Base-by-base conservation (phyloP, 2,797 vertebrate species). In the Sebastes jordani region DNA sequence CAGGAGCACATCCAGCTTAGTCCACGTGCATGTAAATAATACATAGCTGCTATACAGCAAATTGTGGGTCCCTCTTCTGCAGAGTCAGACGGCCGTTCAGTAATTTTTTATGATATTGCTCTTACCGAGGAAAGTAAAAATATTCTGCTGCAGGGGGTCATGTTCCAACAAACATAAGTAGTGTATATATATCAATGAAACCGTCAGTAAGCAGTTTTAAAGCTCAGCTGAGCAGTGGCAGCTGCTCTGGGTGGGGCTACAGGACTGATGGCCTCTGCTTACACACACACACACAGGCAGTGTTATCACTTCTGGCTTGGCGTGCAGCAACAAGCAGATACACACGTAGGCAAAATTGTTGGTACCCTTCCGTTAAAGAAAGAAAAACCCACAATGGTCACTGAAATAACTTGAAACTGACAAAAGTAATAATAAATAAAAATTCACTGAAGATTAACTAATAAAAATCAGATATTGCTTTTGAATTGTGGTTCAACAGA, bases 11-110 rank as follows among this genome's bases (percentile, higher is more conserved):
- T 32, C 74, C 56, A 74, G 25, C 23, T 62, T 27, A 36, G 30
- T 38, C 59, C 46, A 59, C 1, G 2, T 81, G 63, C 70, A 14
- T 74, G 29, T 76, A 56, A 82, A 88, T 81, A 70, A 80, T 76
- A 71, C 9, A 79, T 74, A 66, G 27, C 62, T 34, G 34, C 22
- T 49, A 42, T 42, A 62, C 4, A 80, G 68, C 61, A 66, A 54
- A 70, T 42, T 2, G 69, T 14, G 55, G 14, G 38, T 64, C 32
- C 58, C 8, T 36, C 25, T 29, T 66, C 36, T 62, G 71, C 32
- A 54, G 32, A 71, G 61, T 56, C 69, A 64, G 59, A 23, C 63
- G 30, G 20, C 1, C 0, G 5, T 55, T 83, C 68, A 68, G 52
- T 74, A 0, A 34, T 74, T 25, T 82, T 71, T 87, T 59, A 81